phyloP scores from a whole-genome alignment of 1,140 invertebrate genomes.

The Globodera rostochiensis region DNA sequence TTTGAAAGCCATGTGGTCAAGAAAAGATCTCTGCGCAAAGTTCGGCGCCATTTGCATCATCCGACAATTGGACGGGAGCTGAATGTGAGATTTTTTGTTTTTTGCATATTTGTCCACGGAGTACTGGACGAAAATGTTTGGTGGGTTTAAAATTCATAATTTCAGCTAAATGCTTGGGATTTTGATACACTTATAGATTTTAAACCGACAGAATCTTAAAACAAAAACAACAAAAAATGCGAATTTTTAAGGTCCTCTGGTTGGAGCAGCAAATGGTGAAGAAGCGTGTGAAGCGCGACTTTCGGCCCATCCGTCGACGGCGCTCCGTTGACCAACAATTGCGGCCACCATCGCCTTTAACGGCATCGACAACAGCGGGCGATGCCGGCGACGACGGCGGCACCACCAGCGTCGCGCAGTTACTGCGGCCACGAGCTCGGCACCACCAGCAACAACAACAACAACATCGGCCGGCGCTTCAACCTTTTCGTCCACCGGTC shows the following conservation, averaged over 20 bases:
- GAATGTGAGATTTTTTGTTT: constrained; percentile 37
- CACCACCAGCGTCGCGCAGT: not conserved
- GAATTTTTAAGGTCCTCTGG: constrained; percentile 77
- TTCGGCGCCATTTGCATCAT: constrained; percentile 30
- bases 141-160: too few relatives aligned
- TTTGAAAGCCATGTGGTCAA: constrained; percentile 36
- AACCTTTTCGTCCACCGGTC: constrained; percentile 2
- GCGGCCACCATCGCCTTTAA: constrained; percentile 6
- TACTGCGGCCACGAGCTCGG: not conserved
- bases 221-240: not conserved
- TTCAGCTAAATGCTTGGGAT: too few relatives aligned
- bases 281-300: constrained; percentile 83
- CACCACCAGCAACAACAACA: constrained; percentile 8
- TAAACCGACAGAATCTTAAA: too few relatives aligned
- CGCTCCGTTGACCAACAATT: constrained; percentile 12
- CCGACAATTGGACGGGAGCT: constrained; percentile 31
- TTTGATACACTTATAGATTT: too few relatives aligned
- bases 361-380: constrained; percentile 6
- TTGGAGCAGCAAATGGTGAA: constrained; percentile 89
- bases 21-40: constrained; percentile 36
- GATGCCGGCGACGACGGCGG: constrained; percentile 2
- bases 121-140: too few relatives aligned
- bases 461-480: too few relatives aligned
- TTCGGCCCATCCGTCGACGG: constrained; percentile 31
- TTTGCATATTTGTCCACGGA: constrained; percentile 23